A percentile compares a stretch with the other conserved stretches of the same genome.
Evolutionary conservation across 92 coral and sea anemone species (phyloP).

Genomic region (Umimayanthus kanabou): DNA sequence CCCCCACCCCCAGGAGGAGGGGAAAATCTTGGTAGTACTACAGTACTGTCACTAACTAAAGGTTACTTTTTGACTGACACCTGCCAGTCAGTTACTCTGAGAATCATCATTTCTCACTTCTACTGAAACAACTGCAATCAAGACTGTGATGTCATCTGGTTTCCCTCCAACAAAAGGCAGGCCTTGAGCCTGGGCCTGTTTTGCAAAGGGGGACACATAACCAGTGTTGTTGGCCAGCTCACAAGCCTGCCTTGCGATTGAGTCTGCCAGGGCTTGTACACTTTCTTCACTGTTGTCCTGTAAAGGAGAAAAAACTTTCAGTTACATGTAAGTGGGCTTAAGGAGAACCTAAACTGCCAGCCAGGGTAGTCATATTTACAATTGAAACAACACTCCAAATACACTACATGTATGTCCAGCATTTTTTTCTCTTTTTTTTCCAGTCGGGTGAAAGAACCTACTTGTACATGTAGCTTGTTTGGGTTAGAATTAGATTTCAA

Average conservation of each 20-base stretch:
- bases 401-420: too few species aligned
- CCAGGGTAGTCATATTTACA: too few species aligned
- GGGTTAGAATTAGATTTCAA: too few species aligned
- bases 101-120: conserved; percentile 49
- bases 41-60: not conserved
- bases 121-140: conserved; percentile 80
- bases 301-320: not conserved
- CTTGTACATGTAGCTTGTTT: too few species aligned
- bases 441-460: too few species aligned
- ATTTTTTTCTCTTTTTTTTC: too few species aligned
- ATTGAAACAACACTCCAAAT: too few species aligned
- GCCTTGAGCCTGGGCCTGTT: conserved; percentile 93
- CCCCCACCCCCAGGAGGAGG: too few species aligned
- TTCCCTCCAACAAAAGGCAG: conserved; percentile 88
- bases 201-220: conserved; percentile 90
- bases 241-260: conserved; percentile 82
- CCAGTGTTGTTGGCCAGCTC: conserved; percentile 81
- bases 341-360: too few species aligned
- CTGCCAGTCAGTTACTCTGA: conserved; percentile 38
- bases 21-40: too few species aligned
- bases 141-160: conserved; percentile 97
- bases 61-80: not conserved
- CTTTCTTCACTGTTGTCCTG: conserved; percentile 83
- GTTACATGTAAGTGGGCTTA: not conserved
- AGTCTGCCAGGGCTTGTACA: conserved; percentile 79